A percentile compares a stretch with the other conserved stretches of the same genome.
Conservation (phyloP, 1,140 invertebrate species). For the Ganaspis sp. region DNA sequence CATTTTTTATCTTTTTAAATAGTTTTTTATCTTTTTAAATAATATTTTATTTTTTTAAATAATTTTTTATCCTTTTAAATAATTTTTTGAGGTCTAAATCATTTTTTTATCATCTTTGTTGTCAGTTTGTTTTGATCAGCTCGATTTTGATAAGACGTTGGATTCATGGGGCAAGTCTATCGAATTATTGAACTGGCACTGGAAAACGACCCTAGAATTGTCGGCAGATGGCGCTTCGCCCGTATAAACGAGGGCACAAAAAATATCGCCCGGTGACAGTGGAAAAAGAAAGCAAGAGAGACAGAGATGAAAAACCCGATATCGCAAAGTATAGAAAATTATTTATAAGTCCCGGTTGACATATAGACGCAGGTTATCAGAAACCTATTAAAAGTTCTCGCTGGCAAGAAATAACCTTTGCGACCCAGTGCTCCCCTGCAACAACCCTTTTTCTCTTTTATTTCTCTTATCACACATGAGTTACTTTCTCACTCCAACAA, state of each 20-base stretch:
- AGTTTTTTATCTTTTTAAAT: too few species aligned
- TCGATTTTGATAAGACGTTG: slow-evolving; percentile 16
- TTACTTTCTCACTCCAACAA: too few species aligned
- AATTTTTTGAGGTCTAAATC: too few species aligned
- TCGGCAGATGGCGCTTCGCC: slow-evolving; percentile 14
- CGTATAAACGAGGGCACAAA: not conserved
- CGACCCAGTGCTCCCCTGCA: slow-evolving; percentile 46
- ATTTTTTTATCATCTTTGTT: too few species aligned
- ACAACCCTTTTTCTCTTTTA: slow-evolving; percentile 47
- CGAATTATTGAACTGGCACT: slow-evolving; percentile 26
- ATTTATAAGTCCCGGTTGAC: slow-evolving; percentile 61
- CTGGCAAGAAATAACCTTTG: slow-evolving; percentile 61
- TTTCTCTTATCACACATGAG: slow-evolving; percentile 6
- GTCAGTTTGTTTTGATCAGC: not conserved
- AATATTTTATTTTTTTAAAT: too few species aligned
- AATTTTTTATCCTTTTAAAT: too few species aligned
- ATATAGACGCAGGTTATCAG: slow-evolving; percentile 53
- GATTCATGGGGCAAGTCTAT: not conserved
- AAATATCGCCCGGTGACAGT: not conserved
- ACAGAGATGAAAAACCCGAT: not conserved
- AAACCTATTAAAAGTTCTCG: slow-evolving; percentile 69
- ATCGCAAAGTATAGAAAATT: slow-evolving; percentile 54
- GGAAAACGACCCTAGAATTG: not conserved
- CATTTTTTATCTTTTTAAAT: too few species aligned
- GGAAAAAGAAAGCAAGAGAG: not conserved